These are phyloP conservation scores for Chorisops tibialis DNA, from an alignment of 2,888 invertebrate species.

Conservation along the genomic window DNA sequence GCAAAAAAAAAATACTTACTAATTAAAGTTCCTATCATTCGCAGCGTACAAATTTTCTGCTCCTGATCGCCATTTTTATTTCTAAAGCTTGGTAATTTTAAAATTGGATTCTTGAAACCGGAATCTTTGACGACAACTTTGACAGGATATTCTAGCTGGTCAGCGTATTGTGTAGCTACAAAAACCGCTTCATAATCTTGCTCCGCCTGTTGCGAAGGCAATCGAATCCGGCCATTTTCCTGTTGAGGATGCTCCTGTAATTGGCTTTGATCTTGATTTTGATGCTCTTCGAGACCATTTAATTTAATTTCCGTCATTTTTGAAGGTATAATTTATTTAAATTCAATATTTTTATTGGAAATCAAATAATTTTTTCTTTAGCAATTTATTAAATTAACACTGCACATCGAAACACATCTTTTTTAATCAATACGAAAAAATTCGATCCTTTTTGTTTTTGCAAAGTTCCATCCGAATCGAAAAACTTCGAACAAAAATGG, in stretches of 20 bases:
- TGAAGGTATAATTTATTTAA: background rate
- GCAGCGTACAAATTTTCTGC: slow-evolving; percentile 15
- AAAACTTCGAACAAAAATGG: too few species aligned
- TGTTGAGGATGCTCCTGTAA: background rate
- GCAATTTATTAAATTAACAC: too few species aligned
- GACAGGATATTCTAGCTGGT: slow-evolving; percentile 13
- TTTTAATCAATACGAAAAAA: too few species aligned
- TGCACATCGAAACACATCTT: too few species aligned
- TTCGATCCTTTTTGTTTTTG: too few species aligned
- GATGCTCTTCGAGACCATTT: background rate
- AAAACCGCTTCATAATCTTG: background rate
- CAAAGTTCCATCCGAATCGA: too few species aligned
- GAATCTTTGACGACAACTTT: slow-evolving; percentile 27
- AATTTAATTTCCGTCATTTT: slow-evolving; percentile 16
- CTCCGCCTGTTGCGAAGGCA: background rate
- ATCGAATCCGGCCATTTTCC: background rate
- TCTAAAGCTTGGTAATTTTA: slow-evolving; percentile 20
- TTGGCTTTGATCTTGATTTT: slow-evolving; percentile 3
- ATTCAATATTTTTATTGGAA: too few species aligned
- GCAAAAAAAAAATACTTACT: slow-evolving; percentile 21
- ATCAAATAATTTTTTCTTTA: too few species aligned
- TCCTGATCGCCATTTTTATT: slow-evolving; percentile 23
- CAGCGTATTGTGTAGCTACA: background rate
- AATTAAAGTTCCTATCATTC: slow-evolving; percentile 30
- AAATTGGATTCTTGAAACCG: slow-evolving; percentile 20